phyloP scores from a whole-genome alignment of 1,140 invertebrate genomes.

The Linepithema humile region DNA sequence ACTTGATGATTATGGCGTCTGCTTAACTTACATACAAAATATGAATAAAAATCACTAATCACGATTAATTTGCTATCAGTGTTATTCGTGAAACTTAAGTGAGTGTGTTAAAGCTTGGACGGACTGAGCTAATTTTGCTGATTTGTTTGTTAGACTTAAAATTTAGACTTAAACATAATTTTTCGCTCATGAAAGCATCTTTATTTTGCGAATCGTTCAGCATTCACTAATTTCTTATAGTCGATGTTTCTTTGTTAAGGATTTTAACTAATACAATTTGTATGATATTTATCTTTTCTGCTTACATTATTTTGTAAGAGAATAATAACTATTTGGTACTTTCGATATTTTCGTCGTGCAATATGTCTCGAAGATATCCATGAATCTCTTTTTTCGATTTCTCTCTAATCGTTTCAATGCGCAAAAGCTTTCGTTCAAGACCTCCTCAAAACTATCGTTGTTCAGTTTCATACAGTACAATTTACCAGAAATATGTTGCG shows the following conservation, averaged over 20 bases:
- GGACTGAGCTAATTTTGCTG: conserved; percentile 65
- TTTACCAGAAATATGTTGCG: neutral
- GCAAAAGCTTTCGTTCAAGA: conserved; percentile 16
- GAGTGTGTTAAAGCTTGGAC: conserved; percentile 65
- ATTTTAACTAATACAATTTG: neutral
- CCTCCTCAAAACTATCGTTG: conserved; percentile 19
- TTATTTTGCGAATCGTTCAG: conserved; percentile 1
- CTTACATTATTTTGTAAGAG: neutral
- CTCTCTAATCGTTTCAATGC: neutral
- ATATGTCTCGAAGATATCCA: neutral
- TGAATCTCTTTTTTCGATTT: neutral
- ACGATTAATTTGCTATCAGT: conserved; percentile 26
- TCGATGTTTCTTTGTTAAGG: conserved; percentile 3
- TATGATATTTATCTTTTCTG: neutral
- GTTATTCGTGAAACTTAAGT: conserved; percentile 53
- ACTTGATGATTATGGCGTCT: neutral
- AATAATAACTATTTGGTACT: conserved; percentile 6
- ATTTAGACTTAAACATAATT: conserved; percentile 59
- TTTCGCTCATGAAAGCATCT: conserved; percentile 38
- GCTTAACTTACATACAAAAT: conserved; percentile 62
- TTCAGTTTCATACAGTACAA: conserved; percentile 20
- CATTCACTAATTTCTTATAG: neutral
- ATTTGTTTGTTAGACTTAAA: conserved; percentile 60
- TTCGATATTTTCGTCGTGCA: neutral
- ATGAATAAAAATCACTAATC: conserved; percentile 27